A percentile compares a stretch with the other conserved stretches of the same genome.
Evolutionary conservation across 2,113 vertebrate species (phyloP).

Genomic region (Sinocyclocheilus maitianheensis): DNA sequence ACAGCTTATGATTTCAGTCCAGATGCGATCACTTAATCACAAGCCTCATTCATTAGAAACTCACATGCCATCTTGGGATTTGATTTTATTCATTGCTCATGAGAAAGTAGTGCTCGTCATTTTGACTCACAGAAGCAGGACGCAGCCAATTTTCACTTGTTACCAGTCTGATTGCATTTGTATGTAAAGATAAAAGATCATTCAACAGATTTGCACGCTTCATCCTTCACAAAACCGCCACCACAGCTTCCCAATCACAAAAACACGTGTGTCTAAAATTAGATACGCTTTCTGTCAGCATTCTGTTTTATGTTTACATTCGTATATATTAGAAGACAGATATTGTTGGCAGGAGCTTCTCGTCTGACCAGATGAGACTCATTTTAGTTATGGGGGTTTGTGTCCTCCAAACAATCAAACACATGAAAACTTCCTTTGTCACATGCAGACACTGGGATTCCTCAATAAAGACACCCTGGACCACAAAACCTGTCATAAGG

Average conservation of each 20-base stretch:
- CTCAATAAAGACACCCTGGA: not conserved
- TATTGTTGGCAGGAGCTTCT: not conserved
- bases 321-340: not conserved
- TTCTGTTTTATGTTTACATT: not conserved
- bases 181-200: not conserved
- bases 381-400: not conserved
- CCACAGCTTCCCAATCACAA: not conserved
- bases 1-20: not conserved
- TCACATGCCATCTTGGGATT: not conserved
- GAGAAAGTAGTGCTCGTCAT: not conserved
- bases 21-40: not conserved
- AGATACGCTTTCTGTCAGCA: not conserved
- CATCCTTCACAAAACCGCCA: not conserved
- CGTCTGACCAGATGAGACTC: not conserved
- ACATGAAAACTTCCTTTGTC: not conserved
- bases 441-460: not conserved
- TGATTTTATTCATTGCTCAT: not conserved
- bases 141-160: not conserved
- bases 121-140: not conserved
- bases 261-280: not conserved
- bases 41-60: not conserved
- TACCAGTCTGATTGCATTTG: not conserved
- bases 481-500: no score
- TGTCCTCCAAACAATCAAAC: not conserved
- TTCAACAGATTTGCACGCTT: not conserved